Evolutionary conservation across 1,140 invertebrate species (phyloP), one percentile per base, ranked within the genome.

Genomic region (Zophobas atratus): DNA sequence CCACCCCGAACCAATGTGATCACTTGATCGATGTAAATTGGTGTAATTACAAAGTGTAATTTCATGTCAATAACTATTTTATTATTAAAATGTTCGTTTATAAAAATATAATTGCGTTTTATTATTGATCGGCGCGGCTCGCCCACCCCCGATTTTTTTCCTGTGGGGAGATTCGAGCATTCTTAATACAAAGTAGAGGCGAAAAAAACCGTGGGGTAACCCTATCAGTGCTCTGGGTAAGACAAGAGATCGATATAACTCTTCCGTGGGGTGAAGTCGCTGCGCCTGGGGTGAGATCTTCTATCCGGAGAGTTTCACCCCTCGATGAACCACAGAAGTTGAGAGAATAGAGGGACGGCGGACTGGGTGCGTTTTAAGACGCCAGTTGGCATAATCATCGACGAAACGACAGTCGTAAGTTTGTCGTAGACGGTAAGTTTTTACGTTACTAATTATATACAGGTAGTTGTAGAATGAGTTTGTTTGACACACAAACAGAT

Each of bases 161-260:
- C 56, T 49, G 63, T 70, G 67, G 63, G 67, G 49, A 60, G 60
- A 77, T 67, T 57, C 39, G 43, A 55, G 60, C 71, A 75, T 75
- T 75, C 72, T 75, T 75, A 75, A 75, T 57, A 75, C 39, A 57
- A 75, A 75, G 57, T 77, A 79, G 76, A 71, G 74, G 74, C 56
- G 70, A 81, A 78, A 81, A 80, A 82, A 81, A 82, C 78, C 81
- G 77, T 79, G 76, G 85, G 84, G 85, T 85, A 86, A 86, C 85
- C 85, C 85, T 86, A 85, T 85, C 84, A 77, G 48, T 80, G 80
- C 72, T 81, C 81, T 84, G 85, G 81, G 83, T 83, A 85, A 85
- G 84, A 86, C 84, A 84, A 80, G 84, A 84, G 85, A 86, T 86
- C 85, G 85, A 86, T 86, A 86, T 86, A 86, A 86, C 85, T 86